These are phyloP conservation scores for Sinhomidia bicolor DNA, from an alignment of 2,888 invertebrate genomes.

Conservation along the genomic window DNA sequence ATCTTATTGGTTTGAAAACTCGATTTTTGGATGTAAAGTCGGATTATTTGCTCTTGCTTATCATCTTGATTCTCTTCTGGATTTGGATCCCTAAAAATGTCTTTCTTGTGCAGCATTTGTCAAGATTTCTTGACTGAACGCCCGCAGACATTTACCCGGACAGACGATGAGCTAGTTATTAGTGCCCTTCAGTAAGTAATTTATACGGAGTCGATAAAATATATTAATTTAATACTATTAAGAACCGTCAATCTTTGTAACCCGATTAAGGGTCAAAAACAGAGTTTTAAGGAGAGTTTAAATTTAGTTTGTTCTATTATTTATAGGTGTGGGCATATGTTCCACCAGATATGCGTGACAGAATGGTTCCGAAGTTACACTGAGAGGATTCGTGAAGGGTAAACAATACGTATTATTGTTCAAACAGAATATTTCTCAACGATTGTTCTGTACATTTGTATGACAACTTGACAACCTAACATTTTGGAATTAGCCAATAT, in stretches of 20 bases:
- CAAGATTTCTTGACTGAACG: constrained; percentile 52
- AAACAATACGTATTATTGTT: background rate
- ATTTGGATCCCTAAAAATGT: no score
- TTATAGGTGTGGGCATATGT: constrained; percentile 41
- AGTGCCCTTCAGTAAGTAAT: background rate
- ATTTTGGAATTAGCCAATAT: background rate
- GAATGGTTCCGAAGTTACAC: constrained; percentile 12
- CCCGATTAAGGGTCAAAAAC: no score
- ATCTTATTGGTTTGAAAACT: no score
- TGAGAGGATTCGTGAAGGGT: background rate
- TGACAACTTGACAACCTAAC: background rate
- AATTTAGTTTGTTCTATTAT: background rate
- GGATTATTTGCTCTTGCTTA: no score
- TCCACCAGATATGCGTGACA: constrained; percentile 20
- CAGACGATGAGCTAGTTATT: background rate
- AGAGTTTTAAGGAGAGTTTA: background rate
- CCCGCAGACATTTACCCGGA: background rate
- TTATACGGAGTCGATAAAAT: background rate
- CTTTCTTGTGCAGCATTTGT: constrained; percentile 45
- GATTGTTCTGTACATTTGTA: background rate
- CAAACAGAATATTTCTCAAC: background rate
- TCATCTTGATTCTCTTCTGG: no score
- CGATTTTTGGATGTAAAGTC: no score
- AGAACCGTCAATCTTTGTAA: no score
- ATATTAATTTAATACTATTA: background rate